A percentile compares a stretch with the other conserved stretches of the same genome.
These are phyloP conservation scores for Platysteira castanea DNA, from an alignment of 2,113 vertebrate genomes.

Conservation along the genomic window DNA sequence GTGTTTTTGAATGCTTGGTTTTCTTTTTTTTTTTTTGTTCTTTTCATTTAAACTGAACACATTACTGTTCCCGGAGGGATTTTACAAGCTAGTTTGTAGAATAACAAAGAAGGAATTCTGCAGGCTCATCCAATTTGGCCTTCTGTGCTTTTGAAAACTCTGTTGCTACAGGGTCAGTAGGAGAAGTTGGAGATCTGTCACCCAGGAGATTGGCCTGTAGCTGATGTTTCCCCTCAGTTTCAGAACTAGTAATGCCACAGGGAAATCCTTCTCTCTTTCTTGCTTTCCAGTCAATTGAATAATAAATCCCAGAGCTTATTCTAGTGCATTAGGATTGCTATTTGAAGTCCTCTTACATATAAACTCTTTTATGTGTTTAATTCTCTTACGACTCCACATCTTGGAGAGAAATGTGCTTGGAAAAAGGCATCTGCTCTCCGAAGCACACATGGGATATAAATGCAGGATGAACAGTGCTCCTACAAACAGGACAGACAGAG, in stretches of 20 bases:
- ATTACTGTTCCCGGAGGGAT: background rate
- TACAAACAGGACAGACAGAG: background rate
- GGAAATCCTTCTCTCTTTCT: background rate
- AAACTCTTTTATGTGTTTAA: background rate
- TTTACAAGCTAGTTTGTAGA: background rate
- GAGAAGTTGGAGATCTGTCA: conserved; percentile 1
- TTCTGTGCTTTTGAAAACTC: conserved; percentile 16
- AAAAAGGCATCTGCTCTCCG: background rate
- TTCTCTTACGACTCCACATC: background rate
- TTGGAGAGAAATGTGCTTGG: background rate
- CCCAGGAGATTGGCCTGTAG: background rate
- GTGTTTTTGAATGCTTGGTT: background rate
- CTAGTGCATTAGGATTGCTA: background rate
- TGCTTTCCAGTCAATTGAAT: conserved; percentile 24
- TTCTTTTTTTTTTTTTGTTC: background rate
- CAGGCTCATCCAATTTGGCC: background rate
- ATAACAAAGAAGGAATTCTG: conserved; percentile 42
- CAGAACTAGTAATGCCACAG: background rate
- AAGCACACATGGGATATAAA: background rate
- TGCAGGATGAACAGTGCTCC: background rate
- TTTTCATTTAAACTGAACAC: background rate
- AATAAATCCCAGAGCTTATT: conserved; percentile 32
- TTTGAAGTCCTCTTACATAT: conserved; percentile 10
- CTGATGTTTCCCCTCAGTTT: conserved; percentile 9
- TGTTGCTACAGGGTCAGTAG: background rate